phyloP scores from a whole-genome alignment of 1,140 invertebrate genomes.

The Melipona quadrifasciata region DNA sequence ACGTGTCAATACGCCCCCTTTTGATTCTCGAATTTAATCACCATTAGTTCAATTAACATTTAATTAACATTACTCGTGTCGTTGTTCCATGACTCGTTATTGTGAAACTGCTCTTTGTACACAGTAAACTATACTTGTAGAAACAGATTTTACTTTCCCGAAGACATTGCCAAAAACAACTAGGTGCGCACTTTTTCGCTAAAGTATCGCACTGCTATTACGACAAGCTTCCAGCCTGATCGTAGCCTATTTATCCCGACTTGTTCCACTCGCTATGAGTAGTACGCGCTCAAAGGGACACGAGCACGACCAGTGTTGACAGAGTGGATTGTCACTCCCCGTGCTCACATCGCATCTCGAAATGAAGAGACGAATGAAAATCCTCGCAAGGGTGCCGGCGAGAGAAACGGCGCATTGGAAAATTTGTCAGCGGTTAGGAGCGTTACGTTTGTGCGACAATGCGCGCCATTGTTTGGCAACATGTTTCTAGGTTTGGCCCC shows the following conservation, averaged over 20 bases:
- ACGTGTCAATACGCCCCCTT: too few relatives aligned
- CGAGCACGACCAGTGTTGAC: neutral
- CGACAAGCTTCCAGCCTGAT: neutral
- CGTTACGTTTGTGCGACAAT: neutral
- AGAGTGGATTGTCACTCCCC: neutral
- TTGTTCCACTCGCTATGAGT: neutral
- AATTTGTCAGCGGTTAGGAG: neutral
- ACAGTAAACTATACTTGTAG: too few relatives aligned
- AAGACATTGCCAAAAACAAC: too few relatives aligned
- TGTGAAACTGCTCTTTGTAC: too few relatives aligned
- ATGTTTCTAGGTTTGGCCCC: neutral
- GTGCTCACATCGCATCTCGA: too few relatives aligned
- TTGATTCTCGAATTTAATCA: too few relatives aligned
- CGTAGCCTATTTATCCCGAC: conserved; percentile 4
- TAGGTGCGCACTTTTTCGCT: too few relatives aligned
- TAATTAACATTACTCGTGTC: too few relatives aligned
- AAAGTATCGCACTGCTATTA: too few relatives aligned
- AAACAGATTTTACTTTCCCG: too few relatives aligned
- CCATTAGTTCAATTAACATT: too few relatives aligned
- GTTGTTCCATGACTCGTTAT: too few relatives aligned
- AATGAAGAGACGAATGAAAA: neutral
- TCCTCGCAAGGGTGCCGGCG: neutral
- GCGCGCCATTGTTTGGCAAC: neutral
- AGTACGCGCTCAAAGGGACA: neutral
- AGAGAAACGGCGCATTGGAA: neutral